Evolutionary conservation across 64 coral and sea anemone species (phyloP).

Genomic region (Stichodactyla helianthus): DNA sequence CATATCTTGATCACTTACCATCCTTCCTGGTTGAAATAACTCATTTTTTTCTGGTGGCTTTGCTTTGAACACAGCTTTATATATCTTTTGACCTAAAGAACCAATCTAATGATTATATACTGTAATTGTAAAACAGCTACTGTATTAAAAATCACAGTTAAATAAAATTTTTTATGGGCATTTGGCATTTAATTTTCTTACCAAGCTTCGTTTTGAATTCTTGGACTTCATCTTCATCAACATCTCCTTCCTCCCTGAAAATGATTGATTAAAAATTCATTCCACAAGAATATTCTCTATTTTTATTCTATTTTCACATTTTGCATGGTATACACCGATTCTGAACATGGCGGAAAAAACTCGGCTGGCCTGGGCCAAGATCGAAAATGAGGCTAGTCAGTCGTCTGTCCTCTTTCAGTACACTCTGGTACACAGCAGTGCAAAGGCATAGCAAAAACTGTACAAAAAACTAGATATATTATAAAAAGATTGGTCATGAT

Average conservation of each 20-base stretch:
- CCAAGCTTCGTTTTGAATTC: slow-evolving; percentile 87
- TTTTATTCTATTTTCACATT: background rate
- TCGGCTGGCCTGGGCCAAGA: too few relatives aligned
- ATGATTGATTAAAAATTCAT: background rate
- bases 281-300: background rate
- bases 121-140: background rate
- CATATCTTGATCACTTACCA: slow-evolving; percentile 45
- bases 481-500: too few relatives aligned
- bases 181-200: slow-evolving; percentile 7
- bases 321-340: too few relatives aligned
- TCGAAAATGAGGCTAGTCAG: too few relatives aligned
- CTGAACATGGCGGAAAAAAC: too few relatives aligned
- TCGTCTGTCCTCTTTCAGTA: too few relatives aligned
- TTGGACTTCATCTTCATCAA: slow-evolving; percentile 60
- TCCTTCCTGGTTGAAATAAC: slow-evolving; percentile 94
- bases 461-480: too few relatives aligned
- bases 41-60: slow-evolving; percentile 92
- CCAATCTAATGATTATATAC: background rate
- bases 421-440: too few relatives aligned
- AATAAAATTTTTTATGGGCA: too few relatives aligned
- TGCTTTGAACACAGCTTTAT: slow-evolving; percentile 82
- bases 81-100: slow-evolving; percentile 82
- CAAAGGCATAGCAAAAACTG: too few relatives aligned
- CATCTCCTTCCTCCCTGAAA: slow-evolving; percentile 68
- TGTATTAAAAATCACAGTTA: background rate